phyloP scores from a whole-genome alignment of 2,113 vertebrate species.

The Candoia aspera region DNA sequence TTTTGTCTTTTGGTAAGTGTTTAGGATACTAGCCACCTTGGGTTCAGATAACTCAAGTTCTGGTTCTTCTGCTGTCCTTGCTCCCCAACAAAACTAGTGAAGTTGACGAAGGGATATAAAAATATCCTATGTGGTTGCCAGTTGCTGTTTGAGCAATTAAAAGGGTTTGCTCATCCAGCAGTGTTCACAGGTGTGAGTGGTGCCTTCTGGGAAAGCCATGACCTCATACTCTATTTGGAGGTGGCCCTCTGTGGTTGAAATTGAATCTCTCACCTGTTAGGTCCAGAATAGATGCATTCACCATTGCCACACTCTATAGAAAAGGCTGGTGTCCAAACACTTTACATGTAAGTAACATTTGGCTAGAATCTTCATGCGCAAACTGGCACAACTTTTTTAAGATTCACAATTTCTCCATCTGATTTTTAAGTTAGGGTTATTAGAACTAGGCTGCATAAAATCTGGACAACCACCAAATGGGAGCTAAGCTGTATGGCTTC shows the following conservation, averaged over 20 bases:
- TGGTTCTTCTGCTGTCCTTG: not conserved
- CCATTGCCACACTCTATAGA: constrained; percentile 34
- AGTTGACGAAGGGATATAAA: not conserved
- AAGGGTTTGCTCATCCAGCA: not conserved
- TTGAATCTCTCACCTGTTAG: constrained; percentile 46
- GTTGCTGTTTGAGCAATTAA: constrained; percentile 24
- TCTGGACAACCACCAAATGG: not conserved
- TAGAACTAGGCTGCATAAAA: not conserved
- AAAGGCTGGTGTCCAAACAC: constrained; percentile 18
- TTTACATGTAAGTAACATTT: constrained; percentile 23
- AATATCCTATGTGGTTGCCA: not conserved
- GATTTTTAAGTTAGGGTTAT: not conserved
- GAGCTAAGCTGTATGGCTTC: not conserved
- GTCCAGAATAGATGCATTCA: constrained; percentile 34
- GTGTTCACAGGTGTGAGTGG: constrained; percentile 25
- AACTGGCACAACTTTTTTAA: not conserved
- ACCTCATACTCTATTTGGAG: not conserved
- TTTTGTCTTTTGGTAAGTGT: not conserved
- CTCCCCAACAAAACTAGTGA: constrained; percentile 3
- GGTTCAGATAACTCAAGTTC: not conserved
- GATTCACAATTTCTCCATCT: constrained; percentile 24
- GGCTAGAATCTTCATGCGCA: constrained; percentile 34
- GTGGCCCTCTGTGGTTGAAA: constrained; percentile 35
- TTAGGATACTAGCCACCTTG: not conserved
- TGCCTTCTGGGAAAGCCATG: constrained; percentile 28